Percentiles rank a stretch among this genome's conserved stretches.
These are phyloP conservation scores for Eristalis intricaria DNA, from an alignment of 2,888 invertebrate genomes.

Conservation along the genomic window DNA sequence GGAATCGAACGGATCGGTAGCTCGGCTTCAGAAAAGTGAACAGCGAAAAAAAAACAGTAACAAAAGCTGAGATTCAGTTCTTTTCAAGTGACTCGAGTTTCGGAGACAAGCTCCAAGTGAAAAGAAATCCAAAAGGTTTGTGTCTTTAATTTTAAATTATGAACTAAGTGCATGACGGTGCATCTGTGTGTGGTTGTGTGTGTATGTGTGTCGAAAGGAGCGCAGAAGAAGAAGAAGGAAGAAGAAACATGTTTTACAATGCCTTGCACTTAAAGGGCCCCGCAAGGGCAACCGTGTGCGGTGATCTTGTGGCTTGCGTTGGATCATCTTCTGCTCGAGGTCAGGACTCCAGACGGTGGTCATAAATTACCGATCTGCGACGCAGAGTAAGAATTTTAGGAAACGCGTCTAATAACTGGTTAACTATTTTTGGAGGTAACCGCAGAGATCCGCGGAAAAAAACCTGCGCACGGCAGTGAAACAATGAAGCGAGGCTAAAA, in stretches of 20 bases:
- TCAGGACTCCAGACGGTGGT: neutral
- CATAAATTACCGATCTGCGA: neutral
- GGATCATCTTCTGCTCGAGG: neutral
- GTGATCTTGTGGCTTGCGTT: neutral
- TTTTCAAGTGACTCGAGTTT: constrained; percentile 30
- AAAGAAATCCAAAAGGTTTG: constrained; percentile 44
- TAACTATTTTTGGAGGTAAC: neutral
- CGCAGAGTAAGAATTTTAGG: neutral
- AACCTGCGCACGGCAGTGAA: neutral
- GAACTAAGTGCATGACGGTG: neutral
- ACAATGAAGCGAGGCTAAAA: neutral
- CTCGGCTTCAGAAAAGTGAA: constrained; percentile 49
- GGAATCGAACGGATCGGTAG: constrained; percentile 76
- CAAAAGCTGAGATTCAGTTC: constrained; percentile 59
- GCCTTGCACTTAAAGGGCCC: neutral
- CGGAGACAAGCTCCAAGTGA: constrained; percentile 19
- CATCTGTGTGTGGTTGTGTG: no score
- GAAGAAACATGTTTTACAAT: constrained; percentile 16
- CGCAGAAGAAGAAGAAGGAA: no score
- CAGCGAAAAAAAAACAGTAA: neutral
- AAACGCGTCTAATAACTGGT: neutral
- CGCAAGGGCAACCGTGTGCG: no score
- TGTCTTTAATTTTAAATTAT: constrained; percentile 19
- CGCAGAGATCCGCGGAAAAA: neutral
- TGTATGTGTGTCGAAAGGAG: neutral